Conservation (phyloP, 1,140 invertebrate genomes). For the Acromyrmex charruanus region DNA sequence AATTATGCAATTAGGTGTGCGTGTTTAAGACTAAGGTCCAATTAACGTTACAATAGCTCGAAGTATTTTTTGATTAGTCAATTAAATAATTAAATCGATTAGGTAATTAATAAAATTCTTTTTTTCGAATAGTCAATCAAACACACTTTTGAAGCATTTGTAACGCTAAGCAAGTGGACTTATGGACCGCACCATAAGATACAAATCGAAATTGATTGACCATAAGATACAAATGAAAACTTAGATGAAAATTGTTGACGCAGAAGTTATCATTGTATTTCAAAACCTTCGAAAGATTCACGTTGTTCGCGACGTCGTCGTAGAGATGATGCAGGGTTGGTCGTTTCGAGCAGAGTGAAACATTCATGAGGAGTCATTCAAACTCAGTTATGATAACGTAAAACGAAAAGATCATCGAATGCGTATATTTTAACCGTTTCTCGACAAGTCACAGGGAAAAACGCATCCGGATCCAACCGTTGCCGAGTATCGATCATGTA, state of each 20-base stretch:
- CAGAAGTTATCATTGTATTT: neutral
- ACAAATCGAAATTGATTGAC: neutral
- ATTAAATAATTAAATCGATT: no score
- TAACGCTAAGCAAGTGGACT: no score
- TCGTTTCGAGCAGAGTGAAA: neutral
- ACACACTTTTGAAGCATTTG: no score
- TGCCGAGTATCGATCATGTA: constrained; percentile 61
- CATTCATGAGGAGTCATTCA: neutral
- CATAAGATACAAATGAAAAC: neutral
- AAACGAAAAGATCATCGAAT: constrained; percentile 9
- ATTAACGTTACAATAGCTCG: no score
- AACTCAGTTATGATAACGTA: constrained; percentile 4
- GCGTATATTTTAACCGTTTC: constrained; percentile 31
- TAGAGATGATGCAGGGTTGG: neutral
- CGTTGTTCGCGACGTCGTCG: neutral
- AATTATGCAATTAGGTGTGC: neutral
- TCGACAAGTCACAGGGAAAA: constrained; percentile 33
- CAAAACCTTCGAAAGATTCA: neutral
- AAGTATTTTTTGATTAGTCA: no score
- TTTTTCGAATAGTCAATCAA: no score
- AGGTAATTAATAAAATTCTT: no score
- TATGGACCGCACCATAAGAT: neutral
- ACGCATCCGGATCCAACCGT: constrained; percentile 17
- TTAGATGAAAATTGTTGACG: constrained; percentile 23
- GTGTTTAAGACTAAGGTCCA: neutral